Percentiles rank a stretch among this genome's conserved stretches.
Evolutionary conservation across 2,888 invertebrate genomes (phyloP).

Genomic region (Synanthedon myopaeformis): DNA sequence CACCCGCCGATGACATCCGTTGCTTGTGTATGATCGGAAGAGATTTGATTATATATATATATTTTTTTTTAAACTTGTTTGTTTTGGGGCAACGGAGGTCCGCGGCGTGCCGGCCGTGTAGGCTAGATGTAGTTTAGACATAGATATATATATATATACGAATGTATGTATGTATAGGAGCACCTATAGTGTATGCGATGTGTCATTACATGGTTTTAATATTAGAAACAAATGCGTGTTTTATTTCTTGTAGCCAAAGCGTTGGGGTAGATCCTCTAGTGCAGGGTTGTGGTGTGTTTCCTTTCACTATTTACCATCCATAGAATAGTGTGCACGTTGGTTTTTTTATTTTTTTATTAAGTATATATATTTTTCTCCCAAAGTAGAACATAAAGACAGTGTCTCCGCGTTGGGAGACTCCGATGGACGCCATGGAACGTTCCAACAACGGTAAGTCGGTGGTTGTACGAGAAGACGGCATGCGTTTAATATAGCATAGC

Average conservation of each 20-base stretch:
- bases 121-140: constrained; percentile 45
- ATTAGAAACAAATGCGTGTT: constrained; percentile 65
- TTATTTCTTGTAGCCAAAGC: constrained; percentile 47
- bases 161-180: constrained; percentile 49
- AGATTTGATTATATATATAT: constrained; percentile 10
- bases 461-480: constrained; percentile 20
- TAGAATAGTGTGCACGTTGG: constrained; percentile 34
- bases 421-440: constrained; percentile 16
- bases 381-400: neutral
- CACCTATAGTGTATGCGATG: constrained; percentile 56
- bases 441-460: constrained; percentile 23
- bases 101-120: constrained; percentile 21
- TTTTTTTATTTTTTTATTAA: too few relatives aligned
- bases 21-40: constrained; percentile 10
- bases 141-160: constrained; percentile 39
- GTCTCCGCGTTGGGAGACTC: constrained; percentile 11
- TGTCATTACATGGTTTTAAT: constrained; percentile 65
- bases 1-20: constrained; percentile 27
- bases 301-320: constrained; percentile 11
- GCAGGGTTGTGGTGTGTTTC: constrained; percentile 31
- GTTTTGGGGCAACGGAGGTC: constrained; percentile 19
- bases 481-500: constrained; percentile 25
- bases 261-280: constrained; percentile 40
- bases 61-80: constrained; percentile 8
- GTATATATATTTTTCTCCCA: neutral